Evolutionary conservation across 2,888 invertebrate species (phyloP), one percentile per base, ranked within the genome.

Genomic region (Tridacna crocea): DNA sequence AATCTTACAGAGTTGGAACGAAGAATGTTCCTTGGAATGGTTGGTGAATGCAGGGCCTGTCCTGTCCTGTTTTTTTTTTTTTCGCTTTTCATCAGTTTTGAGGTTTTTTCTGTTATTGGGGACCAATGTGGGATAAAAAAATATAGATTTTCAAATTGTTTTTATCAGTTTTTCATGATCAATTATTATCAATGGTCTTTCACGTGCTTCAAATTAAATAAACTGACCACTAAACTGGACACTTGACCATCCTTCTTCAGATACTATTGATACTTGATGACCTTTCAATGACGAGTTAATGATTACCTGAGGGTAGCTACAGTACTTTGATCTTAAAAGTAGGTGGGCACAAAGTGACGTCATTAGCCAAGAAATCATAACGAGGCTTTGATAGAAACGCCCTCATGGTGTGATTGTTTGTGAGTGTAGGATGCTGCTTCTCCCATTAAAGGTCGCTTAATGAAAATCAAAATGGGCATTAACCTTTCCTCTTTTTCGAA

Each of bases 281-380:
- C 58, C 75, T 46, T 58, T 58, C 46, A 77, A 78, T 72, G 82
- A 78, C 70, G 51, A 72, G 82, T 79, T 82, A 82, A 82, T 82
- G 79, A 82, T 79, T 75, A 76, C 82, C 76, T 82, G 65, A 51
- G 79, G 60, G 63, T 75, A 79, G 15, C 55, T 55, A 22, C 70
- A 66, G 63, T 79, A 75, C 82, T 82, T 82, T 82, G 82, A 82
- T 82, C 82, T 75, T 17, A 27, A 70, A 70, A 70, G 78, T 47
- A 61, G 75, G 78, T 66, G 55, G 78, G 46, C 78, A 75, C 74
- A 66, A 65, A 77, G 74, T 68, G 78, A 82, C 82, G 78, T 82
- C 77, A 82, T 82, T 82, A 82, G 70, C 65, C 58, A 72, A 75
- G 78, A 78, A 82, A 82, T 75, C 78, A 82, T 78, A 82, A 82